These are phyloP conservation scores for Drosophila kurseongensis DNA, from an alignment of 1,140 invertebrate genomes.

Conservation along the genomic window DNA sequence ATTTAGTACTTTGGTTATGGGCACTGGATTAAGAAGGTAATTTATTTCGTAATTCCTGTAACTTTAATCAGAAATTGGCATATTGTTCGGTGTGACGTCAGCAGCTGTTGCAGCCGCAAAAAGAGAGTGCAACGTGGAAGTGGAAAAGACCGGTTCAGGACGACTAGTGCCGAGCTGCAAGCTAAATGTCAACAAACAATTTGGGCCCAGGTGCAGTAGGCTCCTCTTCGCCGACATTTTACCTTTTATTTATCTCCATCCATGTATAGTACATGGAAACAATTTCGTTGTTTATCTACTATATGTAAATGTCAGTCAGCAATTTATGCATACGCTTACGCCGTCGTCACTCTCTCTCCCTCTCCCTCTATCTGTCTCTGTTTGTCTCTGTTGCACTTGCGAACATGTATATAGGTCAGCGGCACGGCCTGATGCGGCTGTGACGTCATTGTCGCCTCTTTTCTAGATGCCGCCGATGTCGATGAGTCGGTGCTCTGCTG, in stretches of 20 bases:
- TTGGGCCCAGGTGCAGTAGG: constrained; percentile 16
- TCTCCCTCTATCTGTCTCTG: neutral
- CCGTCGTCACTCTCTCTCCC: neutral
- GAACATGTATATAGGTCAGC: constrained; percentile 71
- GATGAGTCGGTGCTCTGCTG: constrained; percentile 39
- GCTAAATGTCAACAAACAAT: constrained; percentile 46
- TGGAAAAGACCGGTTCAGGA: neutral
- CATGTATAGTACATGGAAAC: constrained; percentile 6
- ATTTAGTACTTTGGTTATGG: neutral
- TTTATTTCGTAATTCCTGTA: neutral
- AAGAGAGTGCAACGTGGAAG: neutral
- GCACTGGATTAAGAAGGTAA: neutral
- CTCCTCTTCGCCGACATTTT: neutral
- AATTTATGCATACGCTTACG: constrained; percentile 19
- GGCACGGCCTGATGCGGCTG: constrained; percentile 59
- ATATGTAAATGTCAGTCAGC: constrained; percentile 38
- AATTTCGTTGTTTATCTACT: constrained; percentile 19
- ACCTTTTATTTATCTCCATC: neutral
- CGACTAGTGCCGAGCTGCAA: neutral
- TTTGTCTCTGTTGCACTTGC: constrained; percentile 17
- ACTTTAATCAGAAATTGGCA: neutral
- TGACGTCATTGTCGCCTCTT: constrained; percentile 74
- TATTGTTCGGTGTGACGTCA: constrained; percentile 30
- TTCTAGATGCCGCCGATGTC: constrained; percentile 47
- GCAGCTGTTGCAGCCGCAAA: constrained; percentile 19